Base-by-base conservation (phyloP, 2,888 invertebrate species). In the Tetranychus piercei region DNA sequence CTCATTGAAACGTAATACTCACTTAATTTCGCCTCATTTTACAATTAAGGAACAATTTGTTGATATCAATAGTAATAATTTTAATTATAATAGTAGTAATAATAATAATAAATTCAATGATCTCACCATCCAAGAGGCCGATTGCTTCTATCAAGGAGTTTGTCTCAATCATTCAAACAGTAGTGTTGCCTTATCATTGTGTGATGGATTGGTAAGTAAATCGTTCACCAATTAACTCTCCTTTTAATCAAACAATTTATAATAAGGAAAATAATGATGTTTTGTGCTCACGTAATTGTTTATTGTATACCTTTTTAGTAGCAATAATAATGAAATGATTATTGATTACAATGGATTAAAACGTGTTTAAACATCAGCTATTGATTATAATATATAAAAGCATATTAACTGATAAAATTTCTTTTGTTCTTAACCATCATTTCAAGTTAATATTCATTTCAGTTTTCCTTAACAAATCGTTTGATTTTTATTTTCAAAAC, bases 91-190 rank as follows among this genome's bases (percentile, higher is more conserved):
- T 71, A 44, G n/a, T 44, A 11, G 22, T 34, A 44, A 20, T 44
- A 44, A 71, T 44, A 44, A 71, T 20, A 71, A 71, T 71, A 9
- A 44, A 69, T 69, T 23, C 23, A 20, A 23, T 23, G 69, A 69
- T 69, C 69, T 20, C 69, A 23, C 20, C 23, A 43, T 44, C 9
- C 72, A n/a, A 34, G n/a, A 34, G 15, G 23, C 34, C 22, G 74
- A 75, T 69, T 79, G 78, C 69, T 77, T 77, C 73, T 79, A 77
- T 73, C 78, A 79, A 34, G 78, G 78, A 34, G 69, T 76, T n/a
- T 76, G 76, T 3, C 23, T 71, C 1, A 18, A 67, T 1, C 78
- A 77, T 70, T 71, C 67, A 11, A 75, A 78, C 45, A 78, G 78
- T 74, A 72, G 73, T 7, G 78, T 74, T 9, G 78, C 78, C 23